Evolutionary conservation across 1,140 invertebrate species (phyloP).

Genomic region (Eriosoma lanigerum): DNA sequence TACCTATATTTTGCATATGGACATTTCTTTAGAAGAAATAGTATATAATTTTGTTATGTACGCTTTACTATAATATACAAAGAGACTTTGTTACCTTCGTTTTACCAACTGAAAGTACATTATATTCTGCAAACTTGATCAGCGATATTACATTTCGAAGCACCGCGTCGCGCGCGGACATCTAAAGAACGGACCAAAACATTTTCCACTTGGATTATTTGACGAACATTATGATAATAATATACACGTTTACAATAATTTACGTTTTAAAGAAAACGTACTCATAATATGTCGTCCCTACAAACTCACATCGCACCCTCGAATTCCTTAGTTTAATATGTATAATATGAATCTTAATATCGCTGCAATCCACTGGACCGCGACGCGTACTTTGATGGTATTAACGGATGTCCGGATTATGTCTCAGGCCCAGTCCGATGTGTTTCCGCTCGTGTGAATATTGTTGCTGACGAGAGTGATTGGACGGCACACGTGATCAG

Average conservation of each 20-base stretch:
- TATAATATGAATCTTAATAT: background rate
- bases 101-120: too few species aligned
- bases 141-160: background rate
- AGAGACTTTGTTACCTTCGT: background rate
- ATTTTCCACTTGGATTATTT: background rate
- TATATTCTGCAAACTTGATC: background rate
- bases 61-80: too few species aligned
- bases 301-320: too few species aligned
- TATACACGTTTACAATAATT: background rate
- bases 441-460: background rate
- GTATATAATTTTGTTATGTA: background rate
- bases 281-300: too few species aligned
- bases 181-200: conserved; percentile 3
- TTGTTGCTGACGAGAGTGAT: background rate
- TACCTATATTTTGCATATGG: background rate
- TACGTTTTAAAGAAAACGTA: conserved; percentile 6
- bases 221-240: background rate
- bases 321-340: too few species aligned
- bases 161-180: background rate
- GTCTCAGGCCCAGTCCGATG: background rate
- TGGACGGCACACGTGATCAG: background rate
- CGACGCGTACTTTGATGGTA: conserved; percentile 44
- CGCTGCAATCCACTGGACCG: background rate
- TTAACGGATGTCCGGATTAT: conserved; percentile 45
- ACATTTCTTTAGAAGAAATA: background rate